Evolutionary conservation across 2,113 vertebrate genomes (phyloP).

Genomic region (Atrichornis clamosus): DNA sequence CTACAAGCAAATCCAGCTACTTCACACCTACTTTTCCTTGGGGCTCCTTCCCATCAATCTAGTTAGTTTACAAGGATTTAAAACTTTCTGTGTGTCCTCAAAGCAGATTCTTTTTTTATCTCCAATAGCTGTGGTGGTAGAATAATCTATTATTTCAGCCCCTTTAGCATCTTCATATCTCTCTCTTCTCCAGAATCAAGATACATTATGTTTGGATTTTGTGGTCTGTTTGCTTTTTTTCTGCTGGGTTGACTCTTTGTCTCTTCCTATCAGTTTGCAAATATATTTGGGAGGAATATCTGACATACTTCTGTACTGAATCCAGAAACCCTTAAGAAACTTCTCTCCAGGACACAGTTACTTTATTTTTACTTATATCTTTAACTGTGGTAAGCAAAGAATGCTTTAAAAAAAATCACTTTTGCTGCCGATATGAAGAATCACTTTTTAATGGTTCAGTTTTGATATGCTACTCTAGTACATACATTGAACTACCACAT

Average conservation of each 20-base stretch:
- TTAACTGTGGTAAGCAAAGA: background rate
- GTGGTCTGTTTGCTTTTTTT: background rate
- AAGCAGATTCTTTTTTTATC: background rate
- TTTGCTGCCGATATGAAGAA: background rate
- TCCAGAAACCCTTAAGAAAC: background rate
- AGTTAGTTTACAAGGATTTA: background rate
- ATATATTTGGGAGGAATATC: background rate
- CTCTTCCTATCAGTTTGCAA: background rate
- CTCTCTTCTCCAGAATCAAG: background rate
- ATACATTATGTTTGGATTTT: background rate
- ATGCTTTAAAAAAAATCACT: background rate
- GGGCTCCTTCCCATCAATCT: background rate
- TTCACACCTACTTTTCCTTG: background rate
- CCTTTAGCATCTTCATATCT: background rate
- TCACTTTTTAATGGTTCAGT: background rate
- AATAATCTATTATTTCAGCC: background rate
- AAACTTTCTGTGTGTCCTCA: background rate
- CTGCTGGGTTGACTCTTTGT: background rate
- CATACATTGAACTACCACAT: background rate
- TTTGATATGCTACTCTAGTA: background rate
- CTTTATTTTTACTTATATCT: background rate
- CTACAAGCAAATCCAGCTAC: background rate
- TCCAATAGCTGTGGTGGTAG: background rate
- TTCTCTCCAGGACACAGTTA: background rate
- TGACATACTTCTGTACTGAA: background rate